Base-by-base conservation (phyloP, 2,888 invertebrate genomes). In the Chymomyza amoena region DNA sequence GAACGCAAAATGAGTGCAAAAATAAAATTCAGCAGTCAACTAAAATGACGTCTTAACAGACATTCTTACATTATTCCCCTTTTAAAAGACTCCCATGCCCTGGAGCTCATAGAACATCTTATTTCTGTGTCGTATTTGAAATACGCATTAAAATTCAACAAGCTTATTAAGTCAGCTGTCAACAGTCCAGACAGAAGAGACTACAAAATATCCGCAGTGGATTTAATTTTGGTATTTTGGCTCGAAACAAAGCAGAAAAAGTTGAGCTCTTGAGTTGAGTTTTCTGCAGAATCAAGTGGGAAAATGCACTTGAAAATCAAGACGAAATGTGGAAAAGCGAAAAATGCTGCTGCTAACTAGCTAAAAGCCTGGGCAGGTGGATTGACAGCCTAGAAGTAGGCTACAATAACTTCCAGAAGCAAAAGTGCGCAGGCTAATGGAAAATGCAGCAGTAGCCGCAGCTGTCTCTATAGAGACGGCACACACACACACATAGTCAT, bases 301-400 rank as follows among this genome's bases (percentile, higher is more conserved):
- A 85, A 85, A 85, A 81, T 77, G 81, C 77, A 81, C 81, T 84
- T 78, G 75, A 76, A 84, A 73, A 75, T 73, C 70, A 78, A 73
- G 68, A 77, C 77, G 77, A 79, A 77, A 73, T 62, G 51, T 66
- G 36, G 51, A 10, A 51, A 39, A 15, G 50, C 50, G 13, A 28
- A 66, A 28, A n/a, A n/a, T n/a, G n/a, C n/a, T 39, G 32, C 51
- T 50, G 16, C n/a, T 25, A 54, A 62, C 20, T 54, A 9, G 9
- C 9, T 16, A 18, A 54, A n/a, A 18, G 54, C 18, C 3, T 57
- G 20, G 68, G 70, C 75, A 78, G 82, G 77, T 80, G 84, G 77
- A 67, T 66, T 69, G 62, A 39, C 72, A 66, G 76, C 75, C 61
- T 72, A 73, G 69, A 54, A 51, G 25, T 69, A 59, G 60, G 65